Base-by-base conservation (phyloP, 2,888 invertebrate genomes). In the Tipula helvola region DNA sequence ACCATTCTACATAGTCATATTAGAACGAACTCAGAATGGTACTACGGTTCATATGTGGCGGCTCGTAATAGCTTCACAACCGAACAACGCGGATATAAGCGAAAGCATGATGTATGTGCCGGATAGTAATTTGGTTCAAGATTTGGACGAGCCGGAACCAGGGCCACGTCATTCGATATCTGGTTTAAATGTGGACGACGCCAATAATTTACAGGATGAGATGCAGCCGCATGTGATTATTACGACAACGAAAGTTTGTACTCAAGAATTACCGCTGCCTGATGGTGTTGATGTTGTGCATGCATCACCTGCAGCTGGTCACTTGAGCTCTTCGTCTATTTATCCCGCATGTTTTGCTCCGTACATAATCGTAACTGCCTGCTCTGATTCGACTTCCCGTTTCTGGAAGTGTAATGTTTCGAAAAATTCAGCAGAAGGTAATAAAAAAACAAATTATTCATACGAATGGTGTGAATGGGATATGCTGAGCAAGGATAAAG, bases 271-370 rank as follows among this genome's bases (percentile, higher is more conserved):
- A 86, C 96, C 97, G 0, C 91, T 99, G 71, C 97, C 98, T 0
- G 95, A 96, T 87, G 97, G 96, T 3, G 98, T 98, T 8, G 97
- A 97, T 90, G 96, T 99, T 4, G 95, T 97, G 87, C 97, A 97
- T 91, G 98, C 98, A 0, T 95, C 97, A 0, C 97, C 98, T 0
- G 97, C 99, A 0, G 99, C 99, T 0, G 99, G 99, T 0, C 99
- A 99, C 91, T 93, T 99, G 83, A 98, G 98, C 90, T 99, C 99
- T 0, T 98, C 99, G 0, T 98, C 98, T 36, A 98, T 99, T 89
- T 99, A 99, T 92, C 99, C 99, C 4, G 99, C 99, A n/a, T 99
- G 99, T 91, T 95, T 98, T 90, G 98, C 99, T 0, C 99, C 99
- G 0, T 99, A 99, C 90, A 97, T 98, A 87, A 94, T 99, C 87